Evolutionary conservation across 2,113 vertebrate species (phyloP), one percentile per base, ranked within the genome.

Genomic region (Chloropsis cyanopogon): DNA sequence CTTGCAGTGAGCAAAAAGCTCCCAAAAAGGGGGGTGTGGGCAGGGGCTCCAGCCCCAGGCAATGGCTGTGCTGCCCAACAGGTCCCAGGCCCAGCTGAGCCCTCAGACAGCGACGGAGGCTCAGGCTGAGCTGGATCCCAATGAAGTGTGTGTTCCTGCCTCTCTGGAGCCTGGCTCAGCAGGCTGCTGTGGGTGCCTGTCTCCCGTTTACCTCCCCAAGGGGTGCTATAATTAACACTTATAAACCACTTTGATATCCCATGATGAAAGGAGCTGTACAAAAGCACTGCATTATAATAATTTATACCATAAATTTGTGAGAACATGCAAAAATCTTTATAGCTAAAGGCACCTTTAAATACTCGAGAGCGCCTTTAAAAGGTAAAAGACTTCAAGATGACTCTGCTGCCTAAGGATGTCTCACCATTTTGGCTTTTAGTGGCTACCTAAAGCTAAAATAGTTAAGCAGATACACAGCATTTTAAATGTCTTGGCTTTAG

Each of bases 331-430:
- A 95, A 94, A 42, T 47, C 94, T 95, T 95, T 91, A 88, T 86
- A 90, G 92, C 95, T 92, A 94, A 95, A 93, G 92, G 96, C 92
- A 92, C 93, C 93, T 96, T 93, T 94, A 94, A 95, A 95, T 94
- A 91, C 95, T 96, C 83, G 73, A 95, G 78, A 88, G 79, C 0
- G 19, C 79, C 89, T 94, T 93, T 92, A 91, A 94, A 94, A 95
- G 87, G 87, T 87, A 82, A 92, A 95, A 90, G 20, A 80, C 71
- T 94, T 86, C 66, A 66, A 90, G 93, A 85, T 14, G 57, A 64
- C 72, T 92, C 68, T 31, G 49, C 44, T 76, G 93, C 93, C 92
- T 93, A 49, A 85, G 89, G 93, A 91, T 37, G 54, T 76, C 95
- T 94, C 93, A 57, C 53, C 65, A 80, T 82, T 88, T 70, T 19